phyloP scores from a whole-genome alignment of 2,113 vertebrate genomes.

The Pogonocichla stellata region DNA sequence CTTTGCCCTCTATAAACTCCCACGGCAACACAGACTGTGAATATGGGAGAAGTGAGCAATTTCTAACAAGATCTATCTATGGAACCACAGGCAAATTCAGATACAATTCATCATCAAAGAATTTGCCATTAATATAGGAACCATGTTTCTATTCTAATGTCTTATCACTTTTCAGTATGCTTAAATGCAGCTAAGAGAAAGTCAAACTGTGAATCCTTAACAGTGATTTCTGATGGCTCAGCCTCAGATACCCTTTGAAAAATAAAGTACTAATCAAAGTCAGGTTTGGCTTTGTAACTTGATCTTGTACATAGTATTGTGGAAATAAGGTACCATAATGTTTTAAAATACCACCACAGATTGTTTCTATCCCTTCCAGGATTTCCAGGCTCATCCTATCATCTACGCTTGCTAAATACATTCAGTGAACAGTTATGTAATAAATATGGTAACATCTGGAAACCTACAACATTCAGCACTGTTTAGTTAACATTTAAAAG shows the following conservation, averaged over 20 bases:
- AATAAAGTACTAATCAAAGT: background rate
- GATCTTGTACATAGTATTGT: background rate
- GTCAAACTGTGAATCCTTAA: background rate
- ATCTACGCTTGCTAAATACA: background rate
- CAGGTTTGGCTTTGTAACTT: background rate
- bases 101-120: background rate
- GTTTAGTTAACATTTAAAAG: background rate
- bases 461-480: background rate
- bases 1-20: slow-evolving; percentile 27
- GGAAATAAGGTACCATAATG: background rate
- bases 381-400: background rate
- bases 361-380: background rate
- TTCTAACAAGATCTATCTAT: background rate
- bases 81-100: background rate
- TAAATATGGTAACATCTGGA: slow-evolving; percentile 38
- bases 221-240: background rate
- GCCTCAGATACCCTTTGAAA: background rate
- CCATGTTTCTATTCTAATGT: background rate
- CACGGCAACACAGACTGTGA: background rate
- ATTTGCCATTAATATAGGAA: background rate
- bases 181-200: background rate
- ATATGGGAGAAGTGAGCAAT: background rate
- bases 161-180: background rate
- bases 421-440: fast-evolving
- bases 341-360: background rate